Percentiles rank a stretch among this genome's conserved stretches.
Conservation (phyloP, 92 coral and sea anemone genomes). For the Zoanthus solanderi region DNA sequence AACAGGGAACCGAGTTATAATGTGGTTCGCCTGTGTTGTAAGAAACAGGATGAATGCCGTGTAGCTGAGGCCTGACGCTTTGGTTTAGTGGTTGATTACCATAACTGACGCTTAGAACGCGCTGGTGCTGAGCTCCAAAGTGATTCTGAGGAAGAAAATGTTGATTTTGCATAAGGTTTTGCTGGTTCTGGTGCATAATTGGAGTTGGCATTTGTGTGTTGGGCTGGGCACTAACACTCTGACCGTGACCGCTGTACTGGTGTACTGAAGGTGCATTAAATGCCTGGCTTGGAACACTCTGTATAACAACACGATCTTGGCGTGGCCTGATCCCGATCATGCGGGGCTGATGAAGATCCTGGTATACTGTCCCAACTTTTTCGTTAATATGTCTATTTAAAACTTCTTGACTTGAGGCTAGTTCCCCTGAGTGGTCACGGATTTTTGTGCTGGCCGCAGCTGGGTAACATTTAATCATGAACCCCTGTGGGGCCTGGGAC, state of each 20-base stretch:
- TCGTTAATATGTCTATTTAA: conserved; percentile 1
- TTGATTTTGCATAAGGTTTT: conserved; percentile 22
- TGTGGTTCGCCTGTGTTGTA: conserved; percentile 1
- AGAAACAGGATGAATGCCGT: not conserved
- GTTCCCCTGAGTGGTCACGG: not conserved
- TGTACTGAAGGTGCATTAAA: conserved; percentile 20
- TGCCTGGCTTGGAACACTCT: conserved; percentile 13
- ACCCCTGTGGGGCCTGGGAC: conserved; percentile 21
- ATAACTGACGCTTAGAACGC: not conserved
- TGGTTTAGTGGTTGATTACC: not conserved
- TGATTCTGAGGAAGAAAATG: conserved; percentile 14
- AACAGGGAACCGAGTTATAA: conserved; percentile 38
- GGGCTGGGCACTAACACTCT: not conserved
- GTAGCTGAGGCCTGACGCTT: conserved; percentile 13
- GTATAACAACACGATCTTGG: conserved; percentile 20
- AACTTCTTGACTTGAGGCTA: not conserved
- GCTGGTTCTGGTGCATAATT: conserved; percentile 31
- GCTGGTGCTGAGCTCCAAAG: conserved; percentile 27
- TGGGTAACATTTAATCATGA: conserved; percentile 15
- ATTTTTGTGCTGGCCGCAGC: conserved; percentile 8
- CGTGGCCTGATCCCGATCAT: conserved; percentile 31
- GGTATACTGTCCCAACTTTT: conserved; percentile 1
- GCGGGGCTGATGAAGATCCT: conserved; percentile 20
- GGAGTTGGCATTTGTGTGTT: not conserved
- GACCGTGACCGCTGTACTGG: conserved; percentile 29